Base-by-base conservation (phyloP, 2,113 vertebrate species). In the Cottus gobio region DNA sequence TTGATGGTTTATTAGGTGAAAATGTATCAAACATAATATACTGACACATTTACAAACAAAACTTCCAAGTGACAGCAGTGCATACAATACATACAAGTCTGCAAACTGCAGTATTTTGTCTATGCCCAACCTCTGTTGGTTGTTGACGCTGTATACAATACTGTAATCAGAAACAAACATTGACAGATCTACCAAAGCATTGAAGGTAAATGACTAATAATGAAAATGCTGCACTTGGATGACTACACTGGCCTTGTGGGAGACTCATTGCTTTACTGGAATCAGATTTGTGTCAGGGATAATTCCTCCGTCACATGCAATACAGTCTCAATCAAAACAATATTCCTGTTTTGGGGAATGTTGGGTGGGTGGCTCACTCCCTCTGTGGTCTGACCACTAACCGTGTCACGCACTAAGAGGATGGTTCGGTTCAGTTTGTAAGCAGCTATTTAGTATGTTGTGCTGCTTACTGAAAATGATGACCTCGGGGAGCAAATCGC, bases 271-370 rank as follows among this genome's bases (percentile, higher is more conserved):
- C 80, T 86, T 93, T 89, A 73, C 80, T 67, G 87, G 88, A 91
- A 92, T 83, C 52, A 46, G 66, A 75, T 75, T 86, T 72, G 65
- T 60, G 58, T 89, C 68, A 26, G 58, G 65, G 71, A 82, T 82
- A 87, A 89, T 84, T 82, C 73, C 63, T 56, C 62, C 36, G 1
- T 92, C 89, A 83, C 92, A 89, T 87, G 88, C 87, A 71, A 91
- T 37, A 22, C 39, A 42, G 62, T 61, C 77, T 82, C 7, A 71
- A 82, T 67, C 63, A 80, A 91, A 90, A 86, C 85, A 88, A 56
- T 61, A 12, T n/a, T 20, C 72, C 75, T 34, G 75, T 82, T 57
- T 75, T 52, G 9, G 65, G 87, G 67, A 78, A 84, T 20, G 48
- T 60, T 12, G 72, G 60, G 63, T 71, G 76, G 80, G 61, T 76